A percentile compares a stretch with the other conserved stretches of the same genome.
phyloP scores from a whole-genome alignment of 1,140 invertebrate genomes.

The Pteromalus puparum region DNA sequence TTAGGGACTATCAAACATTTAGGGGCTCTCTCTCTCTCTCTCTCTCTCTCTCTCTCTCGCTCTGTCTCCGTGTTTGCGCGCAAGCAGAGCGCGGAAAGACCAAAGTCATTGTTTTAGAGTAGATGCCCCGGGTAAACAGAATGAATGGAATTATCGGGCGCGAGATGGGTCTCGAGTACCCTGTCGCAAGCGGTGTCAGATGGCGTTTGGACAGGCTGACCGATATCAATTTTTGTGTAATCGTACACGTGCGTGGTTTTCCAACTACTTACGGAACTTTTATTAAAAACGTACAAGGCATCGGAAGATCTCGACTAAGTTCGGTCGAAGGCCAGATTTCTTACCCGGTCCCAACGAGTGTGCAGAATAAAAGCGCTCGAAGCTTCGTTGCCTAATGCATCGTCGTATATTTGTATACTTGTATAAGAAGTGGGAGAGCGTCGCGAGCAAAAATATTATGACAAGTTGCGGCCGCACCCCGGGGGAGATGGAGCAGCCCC shows the following conservation, averaged over 20 bases:
- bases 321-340: no score
- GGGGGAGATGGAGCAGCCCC: neutral
- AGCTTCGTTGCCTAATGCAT: neutral
- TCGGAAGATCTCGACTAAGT: no score
- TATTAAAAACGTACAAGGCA: no score
- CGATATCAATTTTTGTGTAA: no score
- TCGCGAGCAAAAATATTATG: conserved; percentile 61
- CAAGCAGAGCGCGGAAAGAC: neutral
- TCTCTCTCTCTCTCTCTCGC: no score
- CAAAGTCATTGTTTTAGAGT: conserved; percentile 33
- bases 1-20: conserved; percentile 37
- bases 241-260: no score
- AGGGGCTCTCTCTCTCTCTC: neutral
- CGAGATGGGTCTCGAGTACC: neutral
- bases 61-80: no score
- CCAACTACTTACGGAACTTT: no score
- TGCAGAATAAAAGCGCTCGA: neutral
- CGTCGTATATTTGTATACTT: neutral
- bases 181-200: neutral
- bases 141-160: neutral
- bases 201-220: no score
- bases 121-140: neutral
- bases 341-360: no score
- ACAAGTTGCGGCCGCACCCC: conserved; percentile 51
- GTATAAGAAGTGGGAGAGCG: no score